Evolutionary conservation across 2,113 vertebrate genomes (phyloP), one percentile per base, ranked within the genome.

Genomic region (Embiotoca jacksoni): DNA sequence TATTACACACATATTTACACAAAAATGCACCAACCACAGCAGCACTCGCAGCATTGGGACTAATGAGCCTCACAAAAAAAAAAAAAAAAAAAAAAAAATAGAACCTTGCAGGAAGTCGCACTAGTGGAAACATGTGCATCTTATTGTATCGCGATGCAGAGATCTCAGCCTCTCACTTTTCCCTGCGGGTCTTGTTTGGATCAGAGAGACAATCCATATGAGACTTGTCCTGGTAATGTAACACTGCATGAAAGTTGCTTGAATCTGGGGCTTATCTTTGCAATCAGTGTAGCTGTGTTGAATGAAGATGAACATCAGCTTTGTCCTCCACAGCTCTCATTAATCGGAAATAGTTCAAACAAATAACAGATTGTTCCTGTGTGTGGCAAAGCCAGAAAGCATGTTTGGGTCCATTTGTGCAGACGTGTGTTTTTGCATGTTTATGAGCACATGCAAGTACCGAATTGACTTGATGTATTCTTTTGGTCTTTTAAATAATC

Each of bases 81-180:
- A 75, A 47, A 63, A 54, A 75, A 47, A 63, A 83, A 49, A 58
- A 30, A 87, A 84, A 54, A 75, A 47, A 63, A 23, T 23, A 23
- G 23, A 83, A 49, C 54, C 66, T 9, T 41, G 52, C 62, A 74
- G 70, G 80, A 82, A 64, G 78, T 64, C 41, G 23, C 36, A 31
- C 69, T 56, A 61, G 73, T 89, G 76, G 88, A 82, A 90, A 92
- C 87, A 92, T 85, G 72, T 92, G 90, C 64, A 56, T 67, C 69
- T 80, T 58, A 86, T 87, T 89, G 81, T 85, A 74, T 50, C 58
- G 69, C 57, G 78, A 76, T 37, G 75, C 72, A 74, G 46, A 49
- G 46, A 56, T 83, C 46, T 64, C 56, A 77, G 47, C 3, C 39
- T 46, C 59, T 59, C 44, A 14, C 41, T 61, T 84, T 62, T 64